Evolutionary conservation across 2,797 vertebrate species (phyloP).

Genomic region (Manis javanica): DNA sequence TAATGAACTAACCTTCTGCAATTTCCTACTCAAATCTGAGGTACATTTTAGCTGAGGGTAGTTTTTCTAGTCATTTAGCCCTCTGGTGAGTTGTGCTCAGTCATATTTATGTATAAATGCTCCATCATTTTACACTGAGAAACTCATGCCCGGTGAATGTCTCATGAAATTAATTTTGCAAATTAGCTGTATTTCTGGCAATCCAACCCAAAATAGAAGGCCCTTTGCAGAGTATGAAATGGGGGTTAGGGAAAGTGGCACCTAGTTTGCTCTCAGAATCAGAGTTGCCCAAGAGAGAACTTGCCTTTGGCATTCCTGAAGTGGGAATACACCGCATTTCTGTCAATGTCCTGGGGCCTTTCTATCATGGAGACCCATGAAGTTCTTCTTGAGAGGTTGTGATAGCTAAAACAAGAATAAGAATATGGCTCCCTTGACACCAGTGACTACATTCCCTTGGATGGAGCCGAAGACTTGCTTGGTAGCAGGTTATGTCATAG

Average conservation of each 20-base stretch:
- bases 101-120: not conserved
- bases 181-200: slow-evolving; percentile 54
- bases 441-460: not conserved
- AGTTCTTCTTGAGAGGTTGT: not conserved
- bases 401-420: slow-evolving; percentile 25
- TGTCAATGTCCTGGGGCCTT: not conserved
- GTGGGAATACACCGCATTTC: not conserved
- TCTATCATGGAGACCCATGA: not conserved
- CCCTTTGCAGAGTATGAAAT: slow-evolving; percentile 11
- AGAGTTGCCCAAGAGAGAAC: not conserved
- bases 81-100: not conserved
- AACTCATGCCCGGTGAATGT: slow-evolving; percentile 27
- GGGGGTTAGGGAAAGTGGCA: not conserved
- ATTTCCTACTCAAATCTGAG: not conserved
- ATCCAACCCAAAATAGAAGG: slow-evolving; percentile 27
- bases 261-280: not conserved
- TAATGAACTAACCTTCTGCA: slow-evolving; percentile 14
- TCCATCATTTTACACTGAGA: not conserved
- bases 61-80: slow-evolving; percentile 50
- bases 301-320: not conserved
- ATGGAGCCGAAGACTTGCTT: not conserved
- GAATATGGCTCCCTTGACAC: not conserved
- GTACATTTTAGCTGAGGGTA: slow-evolving; percentile 16
- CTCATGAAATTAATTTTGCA: slow-evolving; percentile 58
- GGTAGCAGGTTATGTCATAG: not conserved